Percentiles rank a stretch among this genome's conserved stretches.
Conservation (phyloP, 2,888 invertebrate species). For the Eristalis arbustorum region DNA sequence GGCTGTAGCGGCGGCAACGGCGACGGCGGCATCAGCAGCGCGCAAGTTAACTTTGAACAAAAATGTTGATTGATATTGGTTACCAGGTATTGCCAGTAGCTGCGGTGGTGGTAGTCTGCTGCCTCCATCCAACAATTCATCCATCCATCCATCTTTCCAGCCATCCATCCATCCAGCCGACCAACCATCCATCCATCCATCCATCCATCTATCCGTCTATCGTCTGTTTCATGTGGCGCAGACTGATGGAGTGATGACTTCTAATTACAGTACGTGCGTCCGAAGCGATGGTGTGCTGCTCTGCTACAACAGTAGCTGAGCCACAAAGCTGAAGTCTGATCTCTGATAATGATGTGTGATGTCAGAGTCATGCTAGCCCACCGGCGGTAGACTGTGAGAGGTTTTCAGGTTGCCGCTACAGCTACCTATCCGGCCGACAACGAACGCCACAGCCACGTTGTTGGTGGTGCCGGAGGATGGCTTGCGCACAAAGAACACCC, state of each 20-base stretch:
- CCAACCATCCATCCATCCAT: slow-evolving; percentile 37
- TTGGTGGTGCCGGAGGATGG: slow-evolving; percentile 35
- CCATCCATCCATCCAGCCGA: slow-evolving; percentile 42
- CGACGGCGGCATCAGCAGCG: slow-evolving; percentile 11
- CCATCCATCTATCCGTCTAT: slow-evolving; percentile 50
- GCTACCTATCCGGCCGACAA: neutral
- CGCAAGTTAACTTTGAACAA: slow-evolving; percentile 44
- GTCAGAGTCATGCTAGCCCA: slow-evolving; percentile 64
- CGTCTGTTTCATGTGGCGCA: slow-evolving; percentile 65
- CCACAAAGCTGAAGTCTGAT: slow-evolving; percentile 50
- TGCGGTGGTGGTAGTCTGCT: slow-evolving; percentile 24
- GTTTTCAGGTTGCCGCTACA: slow-evolving; percentile 35
- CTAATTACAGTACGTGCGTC: slow-evolving; percentile 69
- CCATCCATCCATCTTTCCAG: slow-evolving; percentile 38
- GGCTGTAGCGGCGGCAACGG: slow-evolving; percentile 3
- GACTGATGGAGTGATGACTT: slow-evolving; percentile 70
- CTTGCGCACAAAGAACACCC: slow-evolving; percentile 60
- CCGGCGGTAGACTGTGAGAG: slow-evolving; percentile 22
- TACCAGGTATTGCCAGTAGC: slow-evolving; percentile 53
- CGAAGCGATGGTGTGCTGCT: slow-evolving; percentile 30
- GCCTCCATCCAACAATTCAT: slow-evolving; percentile 45
- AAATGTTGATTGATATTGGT: slow-evolving; percentile 69
- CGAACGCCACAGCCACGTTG: neutral
- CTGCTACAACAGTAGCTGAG: slow-evolving; percentile 50
- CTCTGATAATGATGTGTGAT: slow-evolving; percentile 68